Conservation (phyloP, 2,888 invertebrate species). For the Crocallis elinguaria region DNA sequence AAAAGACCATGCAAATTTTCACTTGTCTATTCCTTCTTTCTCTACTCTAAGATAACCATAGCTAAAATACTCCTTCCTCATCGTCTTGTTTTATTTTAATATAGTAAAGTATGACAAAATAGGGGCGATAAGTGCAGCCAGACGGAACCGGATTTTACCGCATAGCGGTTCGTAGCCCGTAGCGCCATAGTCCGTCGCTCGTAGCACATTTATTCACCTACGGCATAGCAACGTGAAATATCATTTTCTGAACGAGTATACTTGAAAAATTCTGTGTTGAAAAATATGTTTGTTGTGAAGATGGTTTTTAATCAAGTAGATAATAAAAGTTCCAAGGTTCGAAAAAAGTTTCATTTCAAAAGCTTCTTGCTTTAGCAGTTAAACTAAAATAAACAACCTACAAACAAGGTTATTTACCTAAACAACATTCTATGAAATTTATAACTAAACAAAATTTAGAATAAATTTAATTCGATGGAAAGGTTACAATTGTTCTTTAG, state of each 20-base stretch:
- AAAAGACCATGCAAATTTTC: no score
- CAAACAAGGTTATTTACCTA: neutral
- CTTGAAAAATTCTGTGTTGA: neutral
- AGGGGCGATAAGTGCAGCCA: slow-evolving; percentile 35
- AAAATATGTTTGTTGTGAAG: slow-evolving; percentile 5
- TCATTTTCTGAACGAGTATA: slow-evolving; percentile 38
- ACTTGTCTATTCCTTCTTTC: no score
- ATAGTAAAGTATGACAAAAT: slow-evolving; percentile 26
- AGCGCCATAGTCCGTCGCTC: slow-evolving; percentile 26
- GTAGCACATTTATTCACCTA: slow-evolving; percentile 41
- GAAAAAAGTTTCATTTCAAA: no score
- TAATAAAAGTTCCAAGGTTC: no score
- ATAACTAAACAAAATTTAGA: neutral
- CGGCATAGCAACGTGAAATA: slow-evolving; percentile 42
- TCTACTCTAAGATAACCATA: neutral
- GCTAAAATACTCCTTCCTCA: neutral
- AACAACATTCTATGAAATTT: neutral
- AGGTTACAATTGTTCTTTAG: neutral
- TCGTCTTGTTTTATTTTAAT: no score
- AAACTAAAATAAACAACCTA: no score
- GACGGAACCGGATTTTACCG: slow-evolving; percentile 41
- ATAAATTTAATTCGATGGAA: neutral
- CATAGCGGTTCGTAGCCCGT: slow-evolving; percentile 40
- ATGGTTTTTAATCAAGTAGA: neutral
- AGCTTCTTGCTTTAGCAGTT: no score